Evolutionary conservation across 2,888 invertebrate genomes (phyloP).

Genomic region (Cephus runcator): DNA sequence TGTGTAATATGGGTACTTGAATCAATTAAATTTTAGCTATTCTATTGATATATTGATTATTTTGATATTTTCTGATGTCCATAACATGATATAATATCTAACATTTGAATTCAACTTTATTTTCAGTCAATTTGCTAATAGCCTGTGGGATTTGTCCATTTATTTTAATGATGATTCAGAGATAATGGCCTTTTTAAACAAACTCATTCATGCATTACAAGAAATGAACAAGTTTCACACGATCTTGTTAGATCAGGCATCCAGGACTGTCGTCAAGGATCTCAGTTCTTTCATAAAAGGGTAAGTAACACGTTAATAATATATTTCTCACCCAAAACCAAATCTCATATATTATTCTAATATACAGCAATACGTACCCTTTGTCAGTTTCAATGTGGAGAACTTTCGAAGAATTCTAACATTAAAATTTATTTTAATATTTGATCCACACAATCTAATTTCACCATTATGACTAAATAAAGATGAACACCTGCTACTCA

Average conservation of each 20-base stretch:
- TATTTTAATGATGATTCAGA: constrained; percentile 88
- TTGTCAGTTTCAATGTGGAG: not conserved
- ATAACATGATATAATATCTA: not conserved
- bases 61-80: not conserved
- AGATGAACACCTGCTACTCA: not conserved
- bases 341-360: not conserved
- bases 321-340: not conserved
- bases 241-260: constrained; percentile 91
- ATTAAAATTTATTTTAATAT: not conserved
- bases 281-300: constrained; percentile 89
- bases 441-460: not conserved
- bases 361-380: not conserved
- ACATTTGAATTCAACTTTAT: constrained; percentile 18
- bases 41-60: not conserved
- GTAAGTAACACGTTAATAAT: constrained; percentile 67
- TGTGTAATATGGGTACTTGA: no score
- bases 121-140: constrained; percentile 82
- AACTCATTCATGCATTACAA: constrained; percentile 81
- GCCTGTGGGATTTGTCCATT: constrained; percentile 88
- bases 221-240: constrained; percentile 96
- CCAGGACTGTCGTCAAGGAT: constrained; percentile 90
- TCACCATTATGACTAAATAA: not conserved
- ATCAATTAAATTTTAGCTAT: not conserved
- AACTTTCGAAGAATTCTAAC: not conserved
- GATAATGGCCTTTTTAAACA: constrained; percentile 82